Evolutionary conservation across 1,140 invertebrate species (phyloP), one percentile per base, ranked within the genome.

Genomic region (Uloborus diversus): DNA sequence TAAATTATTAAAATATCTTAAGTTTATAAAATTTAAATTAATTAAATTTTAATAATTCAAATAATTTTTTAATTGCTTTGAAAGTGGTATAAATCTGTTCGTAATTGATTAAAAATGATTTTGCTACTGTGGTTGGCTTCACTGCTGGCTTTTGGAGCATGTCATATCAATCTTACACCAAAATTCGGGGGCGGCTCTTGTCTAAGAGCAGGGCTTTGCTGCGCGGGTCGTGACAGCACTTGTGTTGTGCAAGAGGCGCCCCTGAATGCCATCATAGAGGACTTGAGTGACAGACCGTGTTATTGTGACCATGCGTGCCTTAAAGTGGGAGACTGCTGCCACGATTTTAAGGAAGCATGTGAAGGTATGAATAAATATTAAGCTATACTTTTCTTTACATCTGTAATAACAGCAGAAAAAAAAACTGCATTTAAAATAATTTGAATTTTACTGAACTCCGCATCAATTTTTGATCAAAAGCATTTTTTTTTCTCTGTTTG

Each of bases 261-360:
- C 1, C 89, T 93, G 49, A 94, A 94, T 85, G 90, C 93, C 20
- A 93, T 94, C 82, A 91, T 94, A 80, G 92, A 94, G 85, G 92
- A 92, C 82, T 86, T 93, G 61, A 91, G 89, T 80, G 93, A 94
- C 83, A 94, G 94, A 84, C 93, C 93, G 0, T 95, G 94, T 85
- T 95, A 95, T 84, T 95, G 94, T 87, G 94, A 95, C 86, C 93
- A 95, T 85, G 94, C 93, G 33, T 95, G 94, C 85, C 88, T 95
- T 82, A 94, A 94, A 84, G 88, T 95, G 4, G 93, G 93, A 47
- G 94, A 95, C 82, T 95, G 94, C 86, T 95, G 94, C 87, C 87
- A 90, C 2, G 94, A 95, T 85, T 95, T 94, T 85, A 93, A 94
- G 85, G 90, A 93, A 76, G 92, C 93, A 79, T 95, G 94, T 84